These are phyloP conservation scores for Lithobates sylvaticus DNA, from an alignment of 2,797 vertebrate species.

Conservation along the genomic window DNA sequence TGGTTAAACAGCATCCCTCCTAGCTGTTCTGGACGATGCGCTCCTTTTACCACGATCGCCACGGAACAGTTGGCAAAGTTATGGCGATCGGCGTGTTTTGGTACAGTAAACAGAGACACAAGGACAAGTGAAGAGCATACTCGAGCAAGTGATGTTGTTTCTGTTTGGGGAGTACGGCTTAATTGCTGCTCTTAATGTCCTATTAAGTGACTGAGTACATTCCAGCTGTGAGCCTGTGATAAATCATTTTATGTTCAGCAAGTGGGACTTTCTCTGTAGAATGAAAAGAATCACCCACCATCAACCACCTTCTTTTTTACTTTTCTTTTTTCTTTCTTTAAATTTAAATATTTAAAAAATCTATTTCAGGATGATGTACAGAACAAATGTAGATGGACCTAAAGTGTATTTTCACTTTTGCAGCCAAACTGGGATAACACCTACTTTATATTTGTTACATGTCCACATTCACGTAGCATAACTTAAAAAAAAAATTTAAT, in stretches of 20 bases:
- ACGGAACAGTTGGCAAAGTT: slow-evolving; percentile 13
- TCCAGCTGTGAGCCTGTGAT: slow-evolving; percentile 60
- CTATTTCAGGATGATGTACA: neutral
- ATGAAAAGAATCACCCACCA: slow-evolving; percentile 21
- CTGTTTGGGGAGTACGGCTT: slow-evolving; percentile 60
- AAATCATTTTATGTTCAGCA: slow-evolving; percentile 60
- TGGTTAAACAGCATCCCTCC: slow-evolving; percentile 14
- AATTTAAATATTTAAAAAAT: neutral
- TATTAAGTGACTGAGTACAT: slow-evolving; percentile 64
- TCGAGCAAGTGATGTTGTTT: slow-evolving; percentile 56
- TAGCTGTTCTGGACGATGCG: slow-evolving; percentile 21
- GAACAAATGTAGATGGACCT: neutral
- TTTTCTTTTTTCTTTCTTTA: neutral
- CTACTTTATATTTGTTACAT: too few relatives aligned
- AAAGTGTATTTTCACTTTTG: too few relatives aligned
- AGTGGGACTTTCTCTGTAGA: slow-evolving; percentile 50
- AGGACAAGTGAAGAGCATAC: slow-evolving; percentile 60
- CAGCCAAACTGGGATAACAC: too few relatives aligned
- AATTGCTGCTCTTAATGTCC: slow-evolving; percentile 63
- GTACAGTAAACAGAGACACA: slow-evolving; percentile 41
- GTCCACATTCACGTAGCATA: too few relatives aligned
- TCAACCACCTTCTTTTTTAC: neutral
- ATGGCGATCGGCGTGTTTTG: slow-evolving; percentile 6
- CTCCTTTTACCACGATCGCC: neutral
- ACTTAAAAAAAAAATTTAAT: too few relatives aligned